phyloP scores from a whole-genome alignment of 1,140 invertebrate species.

The Globodera rostochiensis region DNA sequence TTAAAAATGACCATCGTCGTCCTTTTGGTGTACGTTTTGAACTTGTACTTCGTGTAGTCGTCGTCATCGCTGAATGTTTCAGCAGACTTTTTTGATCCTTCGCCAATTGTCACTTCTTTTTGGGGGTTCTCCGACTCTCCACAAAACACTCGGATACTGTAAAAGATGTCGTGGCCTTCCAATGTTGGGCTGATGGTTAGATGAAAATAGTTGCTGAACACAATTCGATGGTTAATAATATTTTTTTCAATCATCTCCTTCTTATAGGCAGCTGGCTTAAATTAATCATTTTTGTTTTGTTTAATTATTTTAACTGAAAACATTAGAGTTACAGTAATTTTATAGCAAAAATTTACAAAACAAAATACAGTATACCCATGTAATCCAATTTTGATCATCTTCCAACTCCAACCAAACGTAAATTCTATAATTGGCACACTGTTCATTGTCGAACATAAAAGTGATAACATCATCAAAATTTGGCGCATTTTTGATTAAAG shows the following conservation, averaged over 20 bases:
- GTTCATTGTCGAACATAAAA: too few species aligned
- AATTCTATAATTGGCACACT: too few species aligned
- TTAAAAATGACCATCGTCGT: neutral
- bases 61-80: neutral
- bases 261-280: neutral
- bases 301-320: too few species aligned
- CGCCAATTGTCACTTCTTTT: neutral
- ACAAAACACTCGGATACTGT: neutral
- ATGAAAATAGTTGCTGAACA: neutral
- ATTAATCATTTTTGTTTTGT: neutral
- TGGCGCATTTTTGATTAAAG: neutral
- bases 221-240: neutral
- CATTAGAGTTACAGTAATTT: too few species aligned
- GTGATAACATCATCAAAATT: neutral
- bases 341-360: too few species aligned
- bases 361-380: too few species aligned
- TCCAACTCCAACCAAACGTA: too few species aligned
- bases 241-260: neutral
- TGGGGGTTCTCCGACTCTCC: neutral
- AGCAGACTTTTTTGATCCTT: neutral
- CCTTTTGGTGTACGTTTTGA: neutral
- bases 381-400: too few species aligned
- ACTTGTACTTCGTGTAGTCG: neutral
- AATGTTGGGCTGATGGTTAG: neutral
- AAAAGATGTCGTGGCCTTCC: neutral